Conservation (phyloP, 2,888 invertebrate species). For the Drosophila nigritarsus region DNA sequence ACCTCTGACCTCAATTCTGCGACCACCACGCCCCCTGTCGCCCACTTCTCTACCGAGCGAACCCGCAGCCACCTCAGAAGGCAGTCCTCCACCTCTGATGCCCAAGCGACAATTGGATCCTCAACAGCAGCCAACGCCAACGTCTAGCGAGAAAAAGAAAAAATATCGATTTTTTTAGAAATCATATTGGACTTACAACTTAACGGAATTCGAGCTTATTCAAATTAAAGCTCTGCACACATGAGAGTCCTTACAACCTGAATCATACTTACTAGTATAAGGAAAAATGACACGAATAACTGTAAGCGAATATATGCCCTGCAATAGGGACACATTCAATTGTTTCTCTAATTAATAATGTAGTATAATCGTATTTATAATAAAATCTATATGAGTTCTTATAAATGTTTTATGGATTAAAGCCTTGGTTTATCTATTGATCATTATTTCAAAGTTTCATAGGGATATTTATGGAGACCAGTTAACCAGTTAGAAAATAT, state of each 20-base stretch:
- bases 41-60: slow-evolving; percentile 29
- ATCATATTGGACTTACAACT: background rate
- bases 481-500: background rate
- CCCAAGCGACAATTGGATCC: slow-evolving; percentile 63
- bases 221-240: background rate
- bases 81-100: slow-evolving; percentile 75
- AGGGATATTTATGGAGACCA: background rate
- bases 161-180: slow-evolving; percentile 77
- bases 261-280: slow-evolving; percentile 38
- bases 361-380: slow-evolving; percentile 35
- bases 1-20: slow-evolving; percentile 66
- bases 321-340: slow-evolving; percentile 15
- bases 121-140: slow-evolving; percentile 47
- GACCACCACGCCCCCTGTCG: slow-evolving; percentile 66
- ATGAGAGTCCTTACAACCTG: slow-evolving; percentile 42
- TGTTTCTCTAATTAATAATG: slow-evolving; percentile 27
- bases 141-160: slow-evolving; percentile 71
- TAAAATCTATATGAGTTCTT: slow-evolving; percentile 23
- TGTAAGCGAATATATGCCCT: slow-evolving; percentile 48
- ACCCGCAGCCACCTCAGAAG: background rate
- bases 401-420: background rate
- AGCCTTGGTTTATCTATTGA: background rate
- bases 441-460: background rate
- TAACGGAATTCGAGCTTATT: background rate
- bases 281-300: slow-evolving; percentile 64